phyloP scores from a whole-genome alignment of 2,113 vertebrate species.

The Pedionomus torquatus region DNA sequence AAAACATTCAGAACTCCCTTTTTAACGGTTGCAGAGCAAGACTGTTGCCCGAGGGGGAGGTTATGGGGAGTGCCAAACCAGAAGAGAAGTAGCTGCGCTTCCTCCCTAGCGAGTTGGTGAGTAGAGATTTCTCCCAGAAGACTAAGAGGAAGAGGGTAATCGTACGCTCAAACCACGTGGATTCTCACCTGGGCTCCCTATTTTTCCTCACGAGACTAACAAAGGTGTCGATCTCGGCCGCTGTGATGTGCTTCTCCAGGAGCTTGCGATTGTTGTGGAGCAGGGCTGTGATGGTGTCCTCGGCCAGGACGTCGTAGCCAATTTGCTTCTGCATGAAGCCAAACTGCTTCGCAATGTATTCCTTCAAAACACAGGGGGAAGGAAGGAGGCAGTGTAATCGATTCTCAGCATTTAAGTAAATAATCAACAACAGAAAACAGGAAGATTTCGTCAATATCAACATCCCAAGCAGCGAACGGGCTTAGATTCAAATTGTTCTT shows the following conservation, averaged over 20 bases:
- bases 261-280: conserved; percentile 98
- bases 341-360: conserved; percentile 98
- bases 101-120: background rate
- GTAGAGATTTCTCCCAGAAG: background rate
- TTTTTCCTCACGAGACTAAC: conserved; percentile 98
- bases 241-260: conserved; percentile 97
- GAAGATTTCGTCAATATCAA: background rate
- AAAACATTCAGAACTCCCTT: background rate
- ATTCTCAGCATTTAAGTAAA: background rate
- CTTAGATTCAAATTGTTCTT: background rate
- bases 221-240: conserved; percentile 97
- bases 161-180: rapidly evolving
- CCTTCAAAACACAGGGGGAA: conserved; percentile 72
- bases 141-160: background rate
- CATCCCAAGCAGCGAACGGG: background rate
- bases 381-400: background rate
- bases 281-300: conserved; percentile 97
- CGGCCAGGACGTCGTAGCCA: conserved; percentile 96
- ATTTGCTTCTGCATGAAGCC: conserved; percentile 99
- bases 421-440: background rate
- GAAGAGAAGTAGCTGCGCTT: background rate
- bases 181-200: conserved; percentile 90
- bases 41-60: background rate
- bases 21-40: background rate
- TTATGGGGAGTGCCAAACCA: background rate